Evolutionary conservation across 1,140 invertebrate genomes (phyloP), one percentile per base, ranked within the genome.

Genomic region (Lanistes nyassanus): DNA sequence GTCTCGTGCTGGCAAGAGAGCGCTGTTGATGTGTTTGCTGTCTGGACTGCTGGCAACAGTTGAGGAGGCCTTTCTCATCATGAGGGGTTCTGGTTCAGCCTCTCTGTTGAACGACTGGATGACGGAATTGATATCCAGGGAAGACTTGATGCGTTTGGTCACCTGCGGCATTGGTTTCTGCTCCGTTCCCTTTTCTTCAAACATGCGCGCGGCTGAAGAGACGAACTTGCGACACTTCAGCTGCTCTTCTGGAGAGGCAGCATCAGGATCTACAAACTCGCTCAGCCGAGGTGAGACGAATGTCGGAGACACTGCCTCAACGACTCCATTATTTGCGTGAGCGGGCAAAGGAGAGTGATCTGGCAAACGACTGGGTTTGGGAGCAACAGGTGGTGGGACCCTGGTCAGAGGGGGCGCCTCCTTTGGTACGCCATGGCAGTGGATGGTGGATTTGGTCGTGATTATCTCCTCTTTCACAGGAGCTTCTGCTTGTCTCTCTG

Each of bases 311-410:
- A 56, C 55, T 7, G 60, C 55, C 23, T 72, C 70, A 4, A 60
- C 60, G 13, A 37, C 36, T 9, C 55, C 13, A 11, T 72, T 55
- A 16, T 62, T 56, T 11, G 70, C 29, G 6, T 72, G 70, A 31
- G 36, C 70, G 1, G 60, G 51, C 4, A 47, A 64, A n/a, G 9
- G 23, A 9, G 72, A 65, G 21, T 31, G 31, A 34, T 74, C 64
- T 19, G 76, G 19, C 21, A 72, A 53, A 34, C 74, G 71, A 42
- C 72, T 77, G 9, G 81, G 79, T 78, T 82, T 82, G 19, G 81
- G 81, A 11, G 81, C 79, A 31, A 84, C 79, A 55, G 77, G 77
- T 42, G 82, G 82, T 65, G 80, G 78, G 19, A 72, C 68, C 69
- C 77, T 81, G 42, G 26, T 13, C 21, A 23, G 71, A 3, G 60